A percentile compares a stretch with the other conserved stretches of the same genome.
Conservation (phyloP, 2,888 invertebrate species). For the Noctua fimbriata region DNA sequence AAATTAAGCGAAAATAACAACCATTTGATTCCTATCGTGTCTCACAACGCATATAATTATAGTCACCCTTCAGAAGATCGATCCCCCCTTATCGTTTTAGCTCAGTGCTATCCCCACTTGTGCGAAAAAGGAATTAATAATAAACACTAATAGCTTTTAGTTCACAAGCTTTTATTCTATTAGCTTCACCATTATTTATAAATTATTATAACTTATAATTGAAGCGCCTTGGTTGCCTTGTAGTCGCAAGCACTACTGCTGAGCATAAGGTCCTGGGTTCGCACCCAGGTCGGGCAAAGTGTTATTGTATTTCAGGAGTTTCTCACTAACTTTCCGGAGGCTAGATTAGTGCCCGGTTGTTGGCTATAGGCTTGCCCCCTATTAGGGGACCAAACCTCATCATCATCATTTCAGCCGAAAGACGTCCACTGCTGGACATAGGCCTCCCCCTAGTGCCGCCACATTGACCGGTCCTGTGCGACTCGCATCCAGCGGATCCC, state of each 20-base stretch:
- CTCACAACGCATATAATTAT: conserved; percentile 12
- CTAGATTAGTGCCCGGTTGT: neutral
- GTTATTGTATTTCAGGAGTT: neutral
- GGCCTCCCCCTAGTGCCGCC: too few species aligned
- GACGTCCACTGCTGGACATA: too few species aligned
- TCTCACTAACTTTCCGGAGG: neutral
- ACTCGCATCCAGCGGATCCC: too few species aligned
- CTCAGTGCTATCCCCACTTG: conserved; percentile 56
- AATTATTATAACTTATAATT: neutral
- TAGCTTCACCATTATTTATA: neutral
- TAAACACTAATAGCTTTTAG: conserved; percentile 64
- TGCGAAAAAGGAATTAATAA: conserved; percentile 67
- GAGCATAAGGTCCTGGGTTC: neutral
- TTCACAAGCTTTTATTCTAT: conserved; percentile 60
- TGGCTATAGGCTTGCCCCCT: neutral
- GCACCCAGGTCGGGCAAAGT: neutral
- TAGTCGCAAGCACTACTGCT: neutral
- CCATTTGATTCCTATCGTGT: neutral
- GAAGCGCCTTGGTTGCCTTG: neutral
- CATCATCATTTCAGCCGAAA: too few species aligned
- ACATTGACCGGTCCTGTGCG: too few species aligned
- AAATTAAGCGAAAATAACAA: neutral
- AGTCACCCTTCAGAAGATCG: conserved; percentile 60
- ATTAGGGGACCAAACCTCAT: too few species aligned
- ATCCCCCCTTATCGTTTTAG: conserved; percentile 61